Conservation (phyloP, 2,113 vertebrate species). For the Rhombomys opimus region DNA sequence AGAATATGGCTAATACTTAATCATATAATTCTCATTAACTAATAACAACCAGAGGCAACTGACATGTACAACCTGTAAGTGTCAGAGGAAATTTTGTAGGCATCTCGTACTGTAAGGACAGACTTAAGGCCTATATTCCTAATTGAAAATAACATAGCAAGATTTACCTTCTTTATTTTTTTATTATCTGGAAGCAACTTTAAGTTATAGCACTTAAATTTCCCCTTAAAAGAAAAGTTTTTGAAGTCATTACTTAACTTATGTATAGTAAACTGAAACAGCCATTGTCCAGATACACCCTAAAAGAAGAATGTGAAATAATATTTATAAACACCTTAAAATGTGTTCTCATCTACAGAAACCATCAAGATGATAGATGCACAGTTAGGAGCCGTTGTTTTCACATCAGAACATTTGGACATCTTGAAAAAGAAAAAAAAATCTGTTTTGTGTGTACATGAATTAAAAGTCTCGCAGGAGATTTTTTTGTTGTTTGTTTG, state of each 20-base stretch:
- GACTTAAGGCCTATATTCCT: neutral
- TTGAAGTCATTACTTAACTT: neutral
- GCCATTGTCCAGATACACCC: neutral
- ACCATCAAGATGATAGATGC: neutral
- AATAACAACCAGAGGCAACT: neutral
- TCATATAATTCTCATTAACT: neutral
- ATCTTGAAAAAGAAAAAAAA: neutral
- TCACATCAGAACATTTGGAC: neutral
- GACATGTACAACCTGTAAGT: neutral
- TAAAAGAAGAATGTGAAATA: neutral
- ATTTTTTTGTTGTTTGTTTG: neutral
- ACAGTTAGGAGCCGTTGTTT: neutral
- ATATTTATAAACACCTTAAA: neutral
- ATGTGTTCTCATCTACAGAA: slow-evolving; percentile 1
- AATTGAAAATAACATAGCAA: neutral
- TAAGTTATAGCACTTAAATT: neutral
- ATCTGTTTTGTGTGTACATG: neutral
- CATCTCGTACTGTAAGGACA: neutral
- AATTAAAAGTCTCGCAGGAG: neutral
- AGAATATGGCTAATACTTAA: neutral
- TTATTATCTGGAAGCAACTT: slow-evolving; percentile 39
- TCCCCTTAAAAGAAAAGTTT: slow-evolving; percentile 28
- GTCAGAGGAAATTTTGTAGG: neutral
- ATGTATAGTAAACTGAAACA: slow-evolving; percentile 12
- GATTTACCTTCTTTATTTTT: neutral